These are phyloP conservation scores for Drosophila greeni DNA, from an alignment of 2,888 invertebrate genomes.

Conservation along the genomic window DNA sequence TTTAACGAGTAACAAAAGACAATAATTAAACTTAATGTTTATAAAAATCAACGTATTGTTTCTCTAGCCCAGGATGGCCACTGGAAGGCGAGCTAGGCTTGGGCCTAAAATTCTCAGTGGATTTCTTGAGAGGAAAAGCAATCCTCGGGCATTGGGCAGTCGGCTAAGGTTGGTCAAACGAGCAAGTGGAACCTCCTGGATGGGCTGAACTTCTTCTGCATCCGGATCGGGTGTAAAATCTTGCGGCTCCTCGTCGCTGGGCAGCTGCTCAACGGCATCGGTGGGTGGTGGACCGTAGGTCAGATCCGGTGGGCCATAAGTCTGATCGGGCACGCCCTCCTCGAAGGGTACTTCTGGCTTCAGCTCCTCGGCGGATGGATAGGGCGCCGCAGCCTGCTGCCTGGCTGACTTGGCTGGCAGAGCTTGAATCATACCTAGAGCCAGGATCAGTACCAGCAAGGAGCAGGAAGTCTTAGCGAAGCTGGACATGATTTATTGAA, in stretches of 20 bases:
- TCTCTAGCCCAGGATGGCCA: conserved; percentile 29
- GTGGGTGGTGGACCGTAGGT: conserved; percentile 45
- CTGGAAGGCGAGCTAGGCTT: conserved; percentile 8
- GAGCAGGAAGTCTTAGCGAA: conserved; percentile 10
- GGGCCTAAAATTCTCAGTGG: conserved; percentile 9
- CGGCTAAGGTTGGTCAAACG: conserved; percentile 13
- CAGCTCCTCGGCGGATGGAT: conserved; percentile 62
- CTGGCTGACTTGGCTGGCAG: conserved; percentile 8
- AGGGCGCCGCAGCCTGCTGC: conserved; percentile 34
- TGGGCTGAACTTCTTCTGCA: conserved; percentile 58
- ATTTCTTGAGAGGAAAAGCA: conserved; percentile 9
- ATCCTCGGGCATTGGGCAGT: conserved; percentile 1
- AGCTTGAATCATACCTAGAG: conserved; percentile 9
- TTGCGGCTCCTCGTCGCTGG: conserved; percentile 39
- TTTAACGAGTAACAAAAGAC: conserved; percentile 62
- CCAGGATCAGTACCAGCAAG: conserved; percentile 23
- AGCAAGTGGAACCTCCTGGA: conserved; percentile 5
- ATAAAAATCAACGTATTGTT: conserved; percentile 39
- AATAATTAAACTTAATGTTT: conserved; percentile 68
- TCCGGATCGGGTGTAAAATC: conserved; percentile 53
- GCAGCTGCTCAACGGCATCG: conserved; percentile 42
- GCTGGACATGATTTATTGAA: conserved; percentile 16
- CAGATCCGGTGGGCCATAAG: conserved; percentile 53
- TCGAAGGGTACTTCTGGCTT: conserved; percentile 61
- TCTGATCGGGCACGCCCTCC: conserved; percentile 59